Base-by-base conservation (phyloP, 1,140 invertebrate genomes). In the Brachionus sp. region DNA sequence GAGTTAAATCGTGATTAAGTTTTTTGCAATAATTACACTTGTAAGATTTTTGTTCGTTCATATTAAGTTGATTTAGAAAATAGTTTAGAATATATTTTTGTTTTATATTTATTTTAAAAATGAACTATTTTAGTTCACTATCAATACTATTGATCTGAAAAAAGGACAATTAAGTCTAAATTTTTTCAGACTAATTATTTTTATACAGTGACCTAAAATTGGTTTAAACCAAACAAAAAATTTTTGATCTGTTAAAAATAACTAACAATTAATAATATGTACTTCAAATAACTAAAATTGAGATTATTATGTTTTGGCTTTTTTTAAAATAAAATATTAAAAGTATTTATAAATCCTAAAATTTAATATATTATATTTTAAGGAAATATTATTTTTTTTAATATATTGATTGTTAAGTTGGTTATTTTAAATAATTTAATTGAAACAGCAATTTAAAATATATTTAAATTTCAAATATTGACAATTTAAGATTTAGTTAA, bases 1-100 rank as follows among this genome's bases (percentile, higher is more conserved):
- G 39, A 25, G 37, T 44, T 39, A 75, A 25, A 25, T 75, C 25
- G 1, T 46, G 39, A n/a, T 46, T 75, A 23, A 29, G 29, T 25
- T 75, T 75, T 46, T 75, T 75, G 23, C 70, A 75, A 50, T 25
- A 75, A 46, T 75, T 9, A 46, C 70, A 75, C 25, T 46, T 75
- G 19, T 19, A 75, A 13, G 42, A 44, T 29, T 75, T 75, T 12
- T 46, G 39, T 25, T 10, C 1, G 19, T 75, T 75, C 70, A 75
- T 75, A 46, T 42, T 75, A 3, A n/a, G 3, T 50, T 4, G 16
- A 16, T 50, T 50, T 0, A 16, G 13, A 50, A 50, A 5, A 46
- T 46, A 13, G 0, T 46, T 12, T 10, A n/a, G 13, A 5, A 57
- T 46, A 12, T 39, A 25, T 50, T 75, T 23, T 10, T 13, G 12